Base-by-base conservation (phyloP, 2,113 vertebrate species). In the Myiopsitta monachus region DNA sequence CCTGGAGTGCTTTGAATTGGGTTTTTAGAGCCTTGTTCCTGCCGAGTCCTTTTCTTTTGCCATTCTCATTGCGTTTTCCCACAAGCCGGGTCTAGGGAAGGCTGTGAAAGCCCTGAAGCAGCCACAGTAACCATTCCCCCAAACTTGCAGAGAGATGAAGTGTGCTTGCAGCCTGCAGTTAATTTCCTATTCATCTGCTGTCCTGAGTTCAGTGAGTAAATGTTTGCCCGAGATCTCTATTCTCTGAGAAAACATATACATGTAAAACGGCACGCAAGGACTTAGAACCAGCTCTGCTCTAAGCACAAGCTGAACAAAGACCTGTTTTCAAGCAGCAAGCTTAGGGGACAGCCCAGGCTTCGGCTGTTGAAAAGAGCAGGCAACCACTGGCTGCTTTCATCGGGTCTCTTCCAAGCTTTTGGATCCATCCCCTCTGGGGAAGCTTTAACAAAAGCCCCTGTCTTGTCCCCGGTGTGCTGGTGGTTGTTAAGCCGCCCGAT, bases 271-370 rank as follows among this genome's bases (percentile, higher is more conserved):
- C 78, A 85, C 21, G 5, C 54, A n/a, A 69, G 43, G 90, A 55
- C 57, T 93, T 62, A 6, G 1, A n/a, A 68, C 21, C 23, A 4
- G 38, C 11, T 3, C 5, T 3, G 1, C 10, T 67, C 47, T 51
- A 14, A 11, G 73, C 73, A 28, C 52, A n/a, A 82, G 11, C 76
- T 38, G 83, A 96, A 97, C 95, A 96, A 96, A 96, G 96, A 89
- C 63, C 72, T 59, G 87, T 74, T 94, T 79, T 85, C 18, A 76
- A 44, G 59, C 74, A 47, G 69, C 59, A 28, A 43, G 70, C 75
- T 31, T 8, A 70, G 41, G 76, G 47, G 31, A 18, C 57, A 68
- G 64, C 86, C 68, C 46, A 13, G 63, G 88, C 55, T 64, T 44
- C 12, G 0, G 2, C 73, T 15, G 51, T 33, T 84, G 77, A 52